Evolutionary conservation across 2,888 invertebrate genomes (phyloP).

Genomic region (Netelia inedita): DNA sequence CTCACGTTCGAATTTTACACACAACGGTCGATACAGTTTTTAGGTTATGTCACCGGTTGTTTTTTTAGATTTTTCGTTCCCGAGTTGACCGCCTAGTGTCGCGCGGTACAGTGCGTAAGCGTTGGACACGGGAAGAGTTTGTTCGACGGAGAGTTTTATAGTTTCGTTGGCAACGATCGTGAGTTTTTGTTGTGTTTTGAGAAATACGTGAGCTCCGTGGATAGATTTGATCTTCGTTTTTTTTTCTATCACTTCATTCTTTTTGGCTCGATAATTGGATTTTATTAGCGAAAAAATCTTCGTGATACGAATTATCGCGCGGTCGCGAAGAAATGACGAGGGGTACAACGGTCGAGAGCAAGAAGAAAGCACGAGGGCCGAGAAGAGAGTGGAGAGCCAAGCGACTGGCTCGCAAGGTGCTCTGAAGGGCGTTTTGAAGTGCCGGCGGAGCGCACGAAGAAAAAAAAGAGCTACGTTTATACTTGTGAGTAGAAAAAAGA

Average conservation of each 20-base stretch:
- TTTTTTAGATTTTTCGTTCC: slow-evolving; percentile 4
- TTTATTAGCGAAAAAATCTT: background rate
- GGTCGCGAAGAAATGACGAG: slow-evolving; percentile 35
- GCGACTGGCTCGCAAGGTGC: slow-evolving; percentile 40
- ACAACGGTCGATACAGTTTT: too few relatives aligned
- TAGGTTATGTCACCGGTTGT: background rate
- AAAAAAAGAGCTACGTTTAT: background rate
- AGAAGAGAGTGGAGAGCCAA: slow-evolving; percentile 6
- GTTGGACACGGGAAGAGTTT: too few relatives aligned
- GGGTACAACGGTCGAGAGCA: background rate
- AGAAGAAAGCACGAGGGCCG: slow-evolving; percentile 29
- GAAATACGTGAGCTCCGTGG: slow-evolving; percentile 35
- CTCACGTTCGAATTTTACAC: background rate
- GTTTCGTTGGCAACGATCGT: slow-evolving; percentile 21
- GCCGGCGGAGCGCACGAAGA: background rate
- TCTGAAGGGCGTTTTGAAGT: slow-evolving; percentile 17
- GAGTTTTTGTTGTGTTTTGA: slow-evolving; percentile 39
- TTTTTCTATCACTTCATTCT: background rate
- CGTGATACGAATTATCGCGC: background rate
- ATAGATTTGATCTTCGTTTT: background rate
- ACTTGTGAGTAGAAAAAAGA: background rate
- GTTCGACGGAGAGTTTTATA: background rate
- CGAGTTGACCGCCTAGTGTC: too few relatives aligned
- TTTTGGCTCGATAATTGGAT: background rate
- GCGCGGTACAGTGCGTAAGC: too few relatives aligned